Percentiles rank a stretch among this genome's conserved stretches.
Evolutionary conservation across 1,140 invertebrate genomes (phyloP).

Genomic region (Drosophila micromelanica): DNA sequence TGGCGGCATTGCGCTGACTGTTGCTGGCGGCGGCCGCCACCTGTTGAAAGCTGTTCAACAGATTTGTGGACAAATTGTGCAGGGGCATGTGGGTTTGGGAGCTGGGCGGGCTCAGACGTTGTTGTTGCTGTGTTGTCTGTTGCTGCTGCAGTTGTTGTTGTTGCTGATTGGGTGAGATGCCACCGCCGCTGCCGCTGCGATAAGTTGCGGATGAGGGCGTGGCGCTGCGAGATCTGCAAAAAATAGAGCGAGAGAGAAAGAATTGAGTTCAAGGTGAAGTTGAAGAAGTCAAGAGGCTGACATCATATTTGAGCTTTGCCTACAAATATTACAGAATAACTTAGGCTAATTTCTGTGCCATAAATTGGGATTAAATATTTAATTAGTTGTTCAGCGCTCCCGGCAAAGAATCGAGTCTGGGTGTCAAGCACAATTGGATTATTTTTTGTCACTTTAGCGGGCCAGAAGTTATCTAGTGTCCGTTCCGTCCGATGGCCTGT

Average conservation of each 20-base stretch:
- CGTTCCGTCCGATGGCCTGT: constrained; percentile 24
- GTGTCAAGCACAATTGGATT: constrained; percentile 57
- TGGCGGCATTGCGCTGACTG: constrained; percentile 34
- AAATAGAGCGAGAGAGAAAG: neutral
- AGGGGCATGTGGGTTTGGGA: constrained; percentile 65
- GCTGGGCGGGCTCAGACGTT: constrained; percentile 70
- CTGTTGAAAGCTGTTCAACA: constrained; percentile 80
- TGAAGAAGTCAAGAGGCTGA: constrained; percentile 38
- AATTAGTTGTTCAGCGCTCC: constrained; percentile 46
- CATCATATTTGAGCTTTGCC: constrained; percentile 36
- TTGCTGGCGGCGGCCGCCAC: constrained; percentile 54
- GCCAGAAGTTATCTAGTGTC: constrained; percentile 18
- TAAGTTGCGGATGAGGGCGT: constrained; percentile 91
- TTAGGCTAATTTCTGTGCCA: constrained; percentile 37
- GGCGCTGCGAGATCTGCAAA: constrained; percentile 88
- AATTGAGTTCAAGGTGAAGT: constrained; percentile 17
- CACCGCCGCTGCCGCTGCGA: constrained; percentile 84
- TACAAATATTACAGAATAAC: constrained; percentile 17
- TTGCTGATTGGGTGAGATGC: constrained; percentile 86
- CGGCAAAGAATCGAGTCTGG: neutral
- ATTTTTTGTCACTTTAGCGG: constrained; percentile 68
- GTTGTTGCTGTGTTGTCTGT: constrained; percentile 40
- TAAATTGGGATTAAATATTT: constrained; percentile 77
- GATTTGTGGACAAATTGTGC: constrained; percentile 81
- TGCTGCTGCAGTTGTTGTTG: constrained; percentile 49